Conservation (phyloP, 1,140 invertebrate species). For the Meloidogyne exigua region DNA sequence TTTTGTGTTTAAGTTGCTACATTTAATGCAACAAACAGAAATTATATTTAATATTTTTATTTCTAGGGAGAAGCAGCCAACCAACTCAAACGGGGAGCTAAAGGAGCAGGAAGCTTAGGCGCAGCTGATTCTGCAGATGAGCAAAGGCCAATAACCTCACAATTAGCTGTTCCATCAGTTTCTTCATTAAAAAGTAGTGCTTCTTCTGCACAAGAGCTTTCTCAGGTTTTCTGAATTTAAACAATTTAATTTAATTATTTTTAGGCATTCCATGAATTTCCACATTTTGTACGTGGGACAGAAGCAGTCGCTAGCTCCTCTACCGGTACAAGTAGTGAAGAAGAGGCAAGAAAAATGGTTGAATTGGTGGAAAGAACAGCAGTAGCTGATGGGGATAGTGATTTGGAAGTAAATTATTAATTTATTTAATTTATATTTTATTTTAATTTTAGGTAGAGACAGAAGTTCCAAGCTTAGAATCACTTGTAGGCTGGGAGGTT, state of each 20-base stretch:
- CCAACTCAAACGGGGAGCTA: conserved; percentile 6
- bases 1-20: no score
- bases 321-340: conserved; percentile 21
- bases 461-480: conserved; percentile 75
- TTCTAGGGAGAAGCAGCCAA: conserved; percentile 11
- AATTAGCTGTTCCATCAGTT: conserved; percentile 10
- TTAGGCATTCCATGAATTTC: background rate
- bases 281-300: background rate
- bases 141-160: background rate
- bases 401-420: conserved; percentile 46
- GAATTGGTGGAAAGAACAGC: conserved; percentile 47
- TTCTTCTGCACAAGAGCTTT: conserved; percentile 2
- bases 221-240: background rate
- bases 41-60: no score
- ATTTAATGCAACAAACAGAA: no score
- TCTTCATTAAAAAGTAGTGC: background rate
- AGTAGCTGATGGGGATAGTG: conserved; percentile 55
- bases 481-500: conserved; percentile 74
- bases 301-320: conserved; percentile 20
- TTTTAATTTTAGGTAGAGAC: conserved; percentile 72
- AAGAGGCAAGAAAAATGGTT: conserved; percentile 43
- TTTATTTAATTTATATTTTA: background rate
- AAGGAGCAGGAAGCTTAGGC: conserved; percentile 18
- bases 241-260: no score
- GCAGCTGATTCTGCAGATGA: conserved; percentile 9